phyloP scores from a whole-genome alignment of 2,797 vertebrate genomes.

The Heterohyrax brucei region DNA sequence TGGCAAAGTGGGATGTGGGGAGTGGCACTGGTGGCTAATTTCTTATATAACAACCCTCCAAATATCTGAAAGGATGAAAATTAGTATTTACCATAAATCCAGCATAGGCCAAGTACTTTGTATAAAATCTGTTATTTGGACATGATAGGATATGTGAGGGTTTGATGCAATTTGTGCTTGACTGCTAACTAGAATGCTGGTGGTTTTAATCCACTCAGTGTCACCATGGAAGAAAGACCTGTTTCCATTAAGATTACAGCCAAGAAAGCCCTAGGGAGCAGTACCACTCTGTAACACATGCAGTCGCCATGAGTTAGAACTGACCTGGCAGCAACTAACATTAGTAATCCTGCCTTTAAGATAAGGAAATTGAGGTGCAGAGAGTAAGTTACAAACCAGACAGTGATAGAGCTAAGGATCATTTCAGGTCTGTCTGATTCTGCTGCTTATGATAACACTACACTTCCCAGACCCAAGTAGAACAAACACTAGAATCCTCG shows the following conservation, averaged over 20 bases:
- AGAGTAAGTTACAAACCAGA: background rate
- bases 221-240: too few species aligned
- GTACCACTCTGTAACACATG: too few species aligned
- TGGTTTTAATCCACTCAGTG: too few species aligned
- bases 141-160: background rate
- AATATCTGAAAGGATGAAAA: conserved; percentile 35
- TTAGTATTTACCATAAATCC: background rate
- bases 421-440: background rate
- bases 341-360: background rate
- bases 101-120: background rate
- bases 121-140: background rate
- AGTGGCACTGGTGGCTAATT: background rate
- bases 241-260: too few species aligned
- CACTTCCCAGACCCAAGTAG: background rate
- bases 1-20: too few species aligned
- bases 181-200: too few species aligned
- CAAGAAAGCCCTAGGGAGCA: too few species aligned
- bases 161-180: too few species aligned
- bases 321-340: background rate
- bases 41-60: background rate
- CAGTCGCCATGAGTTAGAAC: too few species aligned
- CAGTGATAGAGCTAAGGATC: background rate
- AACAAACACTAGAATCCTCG: conserved; percentile 45
- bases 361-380: background rate
- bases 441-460: background rate